These are phyloP conservation scores for Perizoma flavofasciatum DNA, from an alignment of 2,888 invertebrate species.

Conservation along the genomic window DNA sequence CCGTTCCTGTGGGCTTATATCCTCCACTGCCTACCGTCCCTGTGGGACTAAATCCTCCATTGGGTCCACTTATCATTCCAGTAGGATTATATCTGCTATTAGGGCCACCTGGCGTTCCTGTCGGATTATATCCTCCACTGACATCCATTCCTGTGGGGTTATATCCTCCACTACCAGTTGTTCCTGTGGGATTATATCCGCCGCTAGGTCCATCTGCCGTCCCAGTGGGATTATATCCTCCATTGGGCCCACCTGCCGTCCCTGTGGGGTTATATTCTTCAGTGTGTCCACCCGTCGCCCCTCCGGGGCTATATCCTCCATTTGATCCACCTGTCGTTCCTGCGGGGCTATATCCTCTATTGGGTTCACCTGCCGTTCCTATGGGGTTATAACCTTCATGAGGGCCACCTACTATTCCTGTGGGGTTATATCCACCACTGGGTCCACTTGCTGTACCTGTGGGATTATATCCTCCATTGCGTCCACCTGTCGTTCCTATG, in stretches of 20 bases:
- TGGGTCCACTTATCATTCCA: not conserved
- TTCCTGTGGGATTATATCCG: constrained; percentile 22
- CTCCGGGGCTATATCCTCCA: constrained; percentile 10
- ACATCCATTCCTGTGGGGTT: not conserved
- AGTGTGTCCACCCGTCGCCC: constrained; percentile 2
- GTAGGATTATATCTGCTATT: constrained; percentile 3
- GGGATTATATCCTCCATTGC: not conserved
- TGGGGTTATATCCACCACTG: not conserved
- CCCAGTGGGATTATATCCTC: constrained; percentile 16
- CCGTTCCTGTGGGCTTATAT: constrained; percentile 5
- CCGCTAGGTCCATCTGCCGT: constrained; percentile 13
- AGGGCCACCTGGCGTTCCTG: not conserved
- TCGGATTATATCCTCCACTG: constrained; percentile 17
- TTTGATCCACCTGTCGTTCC: constrained; percentile 9
- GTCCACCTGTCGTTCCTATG: not conserved
- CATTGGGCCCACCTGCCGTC: constrained; percentile 1
- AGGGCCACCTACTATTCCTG: constrained; percentile 1
- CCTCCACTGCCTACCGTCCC: not conserved
- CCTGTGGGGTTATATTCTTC: constrained; percentile 3
- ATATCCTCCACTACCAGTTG: constrained; percentile 7
- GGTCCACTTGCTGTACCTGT: constrained; percentile 4
- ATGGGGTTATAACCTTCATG: constrained; percentile 1
- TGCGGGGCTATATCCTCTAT: constrained; percentile 9
- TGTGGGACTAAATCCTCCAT: constrained; percentile 1
- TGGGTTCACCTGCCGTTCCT: constrained; percentile 16